Evolutionary conservation across 2,888 invertebrate genomes (phyloP), one percentile per base, ranked within the genome.

Genomic region (Orthosia gothica): DNA sequence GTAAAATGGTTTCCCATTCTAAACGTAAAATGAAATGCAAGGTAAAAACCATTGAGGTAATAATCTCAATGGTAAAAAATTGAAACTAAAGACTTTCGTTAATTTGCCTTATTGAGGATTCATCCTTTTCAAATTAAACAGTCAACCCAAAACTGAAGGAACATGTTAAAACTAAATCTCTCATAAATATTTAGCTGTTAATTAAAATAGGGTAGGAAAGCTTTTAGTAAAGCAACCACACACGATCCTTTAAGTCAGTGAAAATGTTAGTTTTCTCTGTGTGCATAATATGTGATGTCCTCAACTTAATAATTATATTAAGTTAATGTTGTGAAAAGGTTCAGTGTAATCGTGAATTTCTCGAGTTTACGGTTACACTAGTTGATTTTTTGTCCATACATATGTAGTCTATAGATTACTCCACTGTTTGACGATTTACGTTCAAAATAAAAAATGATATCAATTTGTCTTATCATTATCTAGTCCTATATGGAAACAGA

Each of bases 131-230:
- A 23, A 20, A 77, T 65, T 45, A 68, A 57, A 49, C 50, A 71
- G 52, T 61, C 52, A 68, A 72, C 65, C 73, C 61, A 47, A 68
- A 81, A 58, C 54, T 64, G 13, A 70, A n/a, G 32, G n/a, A 66
- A 32, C 47, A 52, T 40, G 72, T 26, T 26, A 2, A 26, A 2
- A 26, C 73, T 78, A 66, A 57, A 82, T 71, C 59, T 65, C 52
- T 54, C 63, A 69, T 83, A 68, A 64, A 82, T 69, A 82, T 81
- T 78, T 58, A 55, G 23, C 49, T 68, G 32, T 3, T 13, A 65
- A 78, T 82, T 78, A 65, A 78, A 78, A 20, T 54, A 71, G 61
- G 64, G 23, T 55, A 18, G 55, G 2, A 52, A 47, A 49, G 7
- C 40, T 57, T 18, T 55, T 57, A 23, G 12, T 26, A 13, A 5